Base-by-base conservation (phyloP, 2,888 invertebrate genomes). In the Hoplodrina blanda region DNA sequence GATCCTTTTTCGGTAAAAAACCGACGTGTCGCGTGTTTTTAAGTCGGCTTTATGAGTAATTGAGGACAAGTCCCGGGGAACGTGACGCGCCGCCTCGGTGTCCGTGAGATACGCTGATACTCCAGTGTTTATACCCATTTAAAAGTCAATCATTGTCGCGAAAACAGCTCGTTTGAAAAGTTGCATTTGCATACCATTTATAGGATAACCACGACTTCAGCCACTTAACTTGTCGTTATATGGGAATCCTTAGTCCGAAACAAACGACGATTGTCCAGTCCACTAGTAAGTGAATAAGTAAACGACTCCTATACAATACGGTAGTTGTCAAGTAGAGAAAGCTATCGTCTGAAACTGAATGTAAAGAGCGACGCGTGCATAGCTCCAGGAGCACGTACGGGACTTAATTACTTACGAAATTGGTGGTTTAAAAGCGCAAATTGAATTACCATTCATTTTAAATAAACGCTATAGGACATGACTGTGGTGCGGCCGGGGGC, bases 391-490 rank as follows among this genome's bases (percentile, higher is more conserved):
- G 62, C 69, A 68, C 68, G 69, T 72, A 72, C 56, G 53, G 19
- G n/a, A 44, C 49, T 79, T 84, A 80, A 81, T 88, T 88, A 77
- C 78, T 79, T 76, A 85, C 79, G 77, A 77, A 86, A 86, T 81
- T 85, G 75, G 74, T 69, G 85, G 87, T 89, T 87, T 84, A 86
- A 90, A 87, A 90, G 90, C 84, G 90, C 89, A 92, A 94, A 95
- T 94, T 95, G 91, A 94, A 95, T 94, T 93, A 93, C 88, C 89
- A 92, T 92, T 66, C 87, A 87, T 89, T 94, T 94, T 92, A 92
- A 93, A 95, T 94, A 94, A 94, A 91, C 86, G 90, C 88, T 88
- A 78, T 80, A 83, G 88, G 86, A 52, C 49, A 60, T 82, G 79
- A 78, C 78, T 78, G 75, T 56, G 37, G 85, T 73, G 78, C 73